Percentiles rank a stretch among this genome's conserved stretches.
Conservation (phyloP, 2,888 invertebrate species). For the Zaprionus bogoriensis region DNA sequence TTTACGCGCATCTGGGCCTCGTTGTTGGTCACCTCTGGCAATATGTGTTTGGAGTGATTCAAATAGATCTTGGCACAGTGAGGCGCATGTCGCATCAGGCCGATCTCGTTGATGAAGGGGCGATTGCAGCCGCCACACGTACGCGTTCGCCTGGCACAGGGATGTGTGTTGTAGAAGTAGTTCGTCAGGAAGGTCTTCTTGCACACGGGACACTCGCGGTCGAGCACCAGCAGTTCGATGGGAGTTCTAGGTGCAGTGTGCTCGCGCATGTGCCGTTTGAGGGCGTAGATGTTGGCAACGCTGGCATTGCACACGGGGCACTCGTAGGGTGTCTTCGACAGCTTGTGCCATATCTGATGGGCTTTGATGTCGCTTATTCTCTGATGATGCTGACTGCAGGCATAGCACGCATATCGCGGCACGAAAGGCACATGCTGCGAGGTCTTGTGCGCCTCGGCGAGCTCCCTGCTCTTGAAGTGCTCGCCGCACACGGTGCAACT, state of each 20-base stretch:
- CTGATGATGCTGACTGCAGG: constrained; percentile 83
- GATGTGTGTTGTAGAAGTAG: constrained; percentile 81
- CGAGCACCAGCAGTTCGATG: constrained; percentile 66
- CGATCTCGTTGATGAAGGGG: constrained; percentile 60
- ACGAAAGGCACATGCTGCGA: constrained; percentile 74
- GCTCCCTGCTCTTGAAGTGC: constrained; percentile 68
- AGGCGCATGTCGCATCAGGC: constrained; percentile 78
- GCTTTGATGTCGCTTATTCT: constrained; percentile 80
- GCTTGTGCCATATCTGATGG: constrained; percentile 83
- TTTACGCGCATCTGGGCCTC: constrained; percentile 74
- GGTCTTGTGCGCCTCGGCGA: constrained; percentile 72
- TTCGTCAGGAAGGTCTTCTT: constrained; percentile 79
- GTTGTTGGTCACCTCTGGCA: constrained; percentile 58
- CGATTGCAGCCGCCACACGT: constrained; percentile 81
- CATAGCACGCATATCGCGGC: constrained; percentile 83
- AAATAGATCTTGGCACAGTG: constrained; percentile 73
- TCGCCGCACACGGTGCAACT: constrained; percentile 75
- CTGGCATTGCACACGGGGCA: constrained; percentile 83
- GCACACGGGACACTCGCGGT: constrained; percentile 80
- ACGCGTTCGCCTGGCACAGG: constrained; percentile 78
- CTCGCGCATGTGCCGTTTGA: constrained; percentile 77
- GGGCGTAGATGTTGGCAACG: constrained; percentile 72
- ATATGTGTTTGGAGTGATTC: constrained; percentile 74
- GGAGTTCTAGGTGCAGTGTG: constrained; percentile 62
- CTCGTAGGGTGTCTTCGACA: constrained; percentile 82